phyloP scores from a whole-genome alignment of 2,797 vertebrate species.

The Pantherophis alleghaniensis region DNA sequence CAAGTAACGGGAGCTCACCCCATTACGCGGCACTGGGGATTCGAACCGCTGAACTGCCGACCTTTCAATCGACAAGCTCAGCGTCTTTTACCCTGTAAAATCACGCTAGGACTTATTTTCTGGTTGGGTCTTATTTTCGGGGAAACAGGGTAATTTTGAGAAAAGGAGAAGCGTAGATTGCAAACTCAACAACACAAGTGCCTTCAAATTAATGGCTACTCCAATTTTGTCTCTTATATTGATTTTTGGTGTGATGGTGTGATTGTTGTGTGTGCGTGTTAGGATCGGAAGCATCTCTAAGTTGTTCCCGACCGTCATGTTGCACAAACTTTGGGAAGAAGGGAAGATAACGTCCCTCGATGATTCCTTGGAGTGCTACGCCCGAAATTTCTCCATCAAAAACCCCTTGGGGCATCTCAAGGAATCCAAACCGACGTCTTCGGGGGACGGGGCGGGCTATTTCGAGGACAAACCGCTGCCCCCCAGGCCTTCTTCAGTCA shows the following conservation, averaged over 20 bases:
- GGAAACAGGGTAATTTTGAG: not conserved
- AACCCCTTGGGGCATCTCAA: constrained; percentile 84
- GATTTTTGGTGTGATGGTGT: not conserved
- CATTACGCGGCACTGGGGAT: too few relatives aligned
- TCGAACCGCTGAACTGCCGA: too few relatives aligned
- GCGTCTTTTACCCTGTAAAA: too few relatives aligned
- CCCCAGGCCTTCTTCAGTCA: constrained; percentile 84
- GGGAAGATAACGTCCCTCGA: constrained; percentile 88
- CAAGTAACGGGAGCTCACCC: too few relatives aligned
- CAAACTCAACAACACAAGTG: not conserved
- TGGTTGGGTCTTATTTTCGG: too few relatives aligned
- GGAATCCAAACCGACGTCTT: constrained; percentile 76
- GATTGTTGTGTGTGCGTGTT: not conserved
- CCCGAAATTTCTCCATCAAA: constrained; percentile 87
- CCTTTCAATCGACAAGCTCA: too few relatives aligned
- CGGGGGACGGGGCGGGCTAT: constrained; percentile 79
- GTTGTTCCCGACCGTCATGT: constrained; percentile 92
- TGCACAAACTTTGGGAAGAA: constrained; percentile 94
- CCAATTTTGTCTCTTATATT: not conserved
- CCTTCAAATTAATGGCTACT: accelerated
- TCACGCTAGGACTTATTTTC: too few relatives aligned
- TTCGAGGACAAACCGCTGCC: constrained; percentile 78
- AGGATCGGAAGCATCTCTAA: constrained; percentile 95
- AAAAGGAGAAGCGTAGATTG: not conserved
- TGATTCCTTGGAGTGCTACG: constrained; percentile 89